A percentile compares a stretch with the other conserved stretches of the same genome.
Conservation (phyloP, 2,113 vertebrate genomes). For the Psammodynastes pulverulentus region DNA sequence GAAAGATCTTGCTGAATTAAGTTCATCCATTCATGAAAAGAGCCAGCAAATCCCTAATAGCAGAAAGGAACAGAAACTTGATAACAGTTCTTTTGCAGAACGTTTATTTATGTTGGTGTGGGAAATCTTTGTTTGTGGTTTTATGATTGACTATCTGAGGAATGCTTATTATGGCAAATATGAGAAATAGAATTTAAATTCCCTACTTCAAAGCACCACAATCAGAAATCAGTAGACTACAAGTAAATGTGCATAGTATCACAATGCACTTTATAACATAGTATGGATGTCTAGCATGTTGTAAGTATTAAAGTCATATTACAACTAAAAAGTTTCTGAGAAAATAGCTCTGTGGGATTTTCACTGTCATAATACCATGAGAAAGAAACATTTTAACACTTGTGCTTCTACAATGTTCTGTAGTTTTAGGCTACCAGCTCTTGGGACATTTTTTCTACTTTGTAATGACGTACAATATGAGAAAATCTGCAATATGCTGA, state of each 20-base stretch:
- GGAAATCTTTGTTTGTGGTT: background rate
- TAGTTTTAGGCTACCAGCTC: background rate
- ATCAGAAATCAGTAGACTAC: background rate
- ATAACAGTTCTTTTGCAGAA: background rate
- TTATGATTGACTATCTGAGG: background rate
- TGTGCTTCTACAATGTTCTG: background rate
- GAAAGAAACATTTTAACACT: background rate
- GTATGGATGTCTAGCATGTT: background rate
- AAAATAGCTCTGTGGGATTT: background rate
- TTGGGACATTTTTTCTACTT: background rate
- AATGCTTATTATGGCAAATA: background rate
- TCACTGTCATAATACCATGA: background rate
- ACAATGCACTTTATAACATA: background rate
- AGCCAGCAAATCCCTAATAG: background rate
- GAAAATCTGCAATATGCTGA: too few species aligned
- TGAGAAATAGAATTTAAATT: background rate
- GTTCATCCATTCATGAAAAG: background rate
- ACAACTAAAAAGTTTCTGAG: background rate
- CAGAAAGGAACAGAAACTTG: background rate
- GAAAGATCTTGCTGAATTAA: background rate
- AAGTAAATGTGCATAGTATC: background rate
- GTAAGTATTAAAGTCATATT: background rate
- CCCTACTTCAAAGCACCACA: background rate
- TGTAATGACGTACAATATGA: background rate
- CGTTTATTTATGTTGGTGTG: background rate